phyloP scores from a whole-genome alignment of 2,888 invertebrate species.

The Eupeodes luniger region DNA sequence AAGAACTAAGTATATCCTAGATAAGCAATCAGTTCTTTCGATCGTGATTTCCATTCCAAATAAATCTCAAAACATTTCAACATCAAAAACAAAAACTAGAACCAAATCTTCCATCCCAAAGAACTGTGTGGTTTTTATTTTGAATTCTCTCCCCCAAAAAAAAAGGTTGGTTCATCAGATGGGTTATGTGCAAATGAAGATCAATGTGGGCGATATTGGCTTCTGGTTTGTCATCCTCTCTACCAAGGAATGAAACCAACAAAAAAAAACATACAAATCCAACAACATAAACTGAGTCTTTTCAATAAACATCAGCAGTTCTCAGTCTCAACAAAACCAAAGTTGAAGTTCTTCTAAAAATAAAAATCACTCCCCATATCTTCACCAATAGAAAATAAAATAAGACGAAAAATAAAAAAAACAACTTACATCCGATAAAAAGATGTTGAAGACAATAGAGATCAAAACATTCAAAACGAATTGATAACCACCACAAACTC shows the following conservation, averaged over 20 bases:
- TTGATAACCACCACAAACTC: conserved; percentile 67
- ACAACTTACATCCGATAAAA: conserved; percentile 55
- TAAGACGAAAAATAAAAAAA: background rate
- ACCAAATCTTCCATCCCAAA: conserved; percentile 19
- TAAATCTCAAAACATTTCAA: conserved; percentile 21
- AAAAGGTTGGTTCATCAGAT: conserved; percentile 22
- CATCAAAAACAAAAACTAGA: background rate
- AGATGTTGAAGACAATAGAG: conserved; percentile 73
- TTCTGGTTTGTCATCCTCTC: conserved; percentile 63
- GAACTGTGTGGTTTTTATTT: conserved; percentile 43
- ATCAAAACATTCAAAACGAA: conserved; percentile 75
- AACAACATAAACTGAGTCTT: background rate
- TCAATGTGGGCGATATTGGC: conserved; percentile 72
- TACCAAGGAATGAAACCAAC: conserved; percentile 53
- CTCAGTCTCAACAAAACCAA: background rate
- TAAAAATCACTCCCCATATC: conserved; percentile 21
- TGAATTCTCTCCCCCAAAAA: too few relatives aligned
- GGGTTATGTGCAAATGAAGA: conserved; percentile 69
- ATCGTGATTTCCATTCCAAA: conserved; percentile 58
- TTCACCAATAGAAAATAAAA: conserved; percentile 31
- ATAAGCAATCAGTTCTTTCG: conserved; percentile 31
- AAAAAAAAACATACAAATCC: background rate
- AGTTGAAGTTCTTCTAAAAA: conserved; percentile 4
- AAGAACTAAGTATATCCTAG: background rate
- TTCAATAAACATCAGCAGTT: conserved; percentile 19